Percentiles rank a stretch among this genome's conserved stretches.
Evolutionary conservation across 2,888 invertebrate species (phyloP).

Genomic region (Limnephilus auricula): DNA sequence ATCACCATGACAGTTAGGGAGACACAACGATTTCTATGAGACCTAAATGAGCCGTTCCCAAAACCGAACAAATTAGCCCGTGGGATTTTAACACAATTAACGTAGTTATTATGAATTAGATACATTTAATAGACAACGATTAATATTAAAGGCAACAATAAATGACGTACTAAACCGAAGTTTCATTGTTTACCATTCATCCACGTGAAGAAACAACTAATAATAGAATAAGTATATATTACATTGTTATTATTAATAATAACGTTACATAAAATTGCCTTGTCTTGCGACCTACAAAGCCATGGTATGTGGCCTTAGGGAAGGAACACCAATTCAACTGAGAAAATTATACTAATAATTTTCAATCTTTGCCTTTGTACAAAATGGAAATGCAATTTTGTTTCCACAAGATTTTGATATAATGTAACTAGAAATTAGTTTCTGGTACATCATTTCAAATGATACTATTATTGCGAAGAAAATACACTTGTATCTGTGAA

Average conservation of each 20-base stretch:
- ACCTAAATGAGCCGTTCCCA: too few relatives aligned
- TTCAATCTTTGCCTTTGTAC: neutral
- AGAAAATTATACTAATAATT: neutral
- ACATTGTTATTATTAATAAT: neutral
- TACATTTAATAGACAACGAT: neutral
- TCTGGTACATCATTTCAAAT: too few relatives aligned
- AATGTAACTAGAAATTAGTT: neutral
- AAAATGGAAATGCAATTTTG: neutral
- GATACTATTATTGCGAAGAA: too few relatives aligned
- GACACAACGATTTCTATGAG: too few relatives aligned
- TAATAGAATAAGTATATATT: neutral
- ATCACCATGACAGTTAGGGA: too few relatives aligned
- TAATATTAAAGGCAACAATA: neutral
- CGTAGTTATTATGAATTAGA: neutral
- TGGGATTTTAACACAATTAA: neutral
- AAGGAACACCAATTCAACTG: neutral
- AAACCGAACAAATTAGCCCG: too few relatives aligned
- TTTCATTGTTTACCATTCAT: neutral
- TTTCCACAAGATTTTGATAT: neutral
- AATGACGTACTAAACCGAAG: neutral
- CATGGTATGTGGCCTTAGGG: neutral
- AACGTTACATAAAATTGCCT: neutral
- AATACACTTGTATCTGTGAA: too few relatives aligned
- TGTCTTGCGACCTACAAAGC: neutral
- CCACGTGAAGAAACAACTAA: neutral